A percentile compares a stretch with the other conserved stretches of the same genome.
Evolutionary conservation across 2,797 vertebrate species (phyloP).

Genomic region (Loris lydekkerianus): DNA sequence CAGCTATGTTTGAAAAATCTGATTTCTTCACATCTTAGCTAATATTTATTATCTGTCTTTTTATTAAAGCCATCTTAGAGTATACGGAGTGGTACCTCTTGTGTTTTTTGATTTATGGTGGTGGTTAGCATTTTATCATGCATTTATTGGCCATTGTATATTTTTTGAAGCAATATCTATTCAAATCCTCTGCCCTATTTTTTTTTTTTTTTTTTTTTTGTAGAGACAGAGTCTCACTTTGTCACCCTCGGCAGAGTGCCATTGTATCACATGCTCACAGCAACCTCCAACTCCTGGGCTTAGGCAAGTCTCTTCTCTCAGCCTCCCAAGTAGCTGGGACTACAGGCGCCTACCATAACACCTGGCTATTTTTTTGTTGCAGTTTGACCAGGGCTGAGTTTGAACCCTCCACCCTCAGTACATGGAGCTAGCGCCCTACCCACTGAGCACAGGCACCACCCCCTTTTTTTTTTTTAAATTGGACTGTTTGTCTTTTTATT

Average conservation of each 20-base stretch:
- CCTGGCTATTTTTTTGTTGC: no score
- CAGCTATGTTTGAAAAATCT: background rate
- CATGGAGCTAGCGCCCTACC: no score
- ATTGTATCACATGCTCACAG: no score
- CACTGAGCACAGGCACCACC: no score
- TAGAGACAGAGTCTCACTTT: no score
- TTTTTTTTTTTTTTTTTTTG: background rate
- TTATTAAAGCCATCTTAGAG: background rate
- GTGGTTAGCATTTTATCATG: background rate
- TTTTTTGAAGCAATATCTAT: constrained; percentile 27
- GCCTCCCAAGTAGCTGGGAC: no score
- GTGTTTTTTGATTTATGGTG: background rate
- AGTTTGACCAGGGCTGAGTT: no score
- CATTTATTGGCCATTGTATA: background rate
- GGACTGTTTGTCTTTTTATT: background rate
- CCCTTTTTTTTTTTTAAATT: background rate
- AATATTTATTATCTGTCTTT: background rate
- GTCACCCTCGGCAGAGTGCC: no score
- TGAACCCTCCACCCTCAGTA: no score
- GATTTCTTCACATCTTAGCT: background rate
- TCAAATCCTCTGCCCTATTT: background rate
- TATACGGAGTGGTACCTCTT: background rate
- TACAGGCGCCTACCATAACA: no score
- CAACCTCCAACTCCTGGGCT: no score
- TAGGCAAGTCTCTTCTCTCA: no score